Conservation (phyloP, 2,888 invertebrate species). For the Mythimna impura region DNA sequence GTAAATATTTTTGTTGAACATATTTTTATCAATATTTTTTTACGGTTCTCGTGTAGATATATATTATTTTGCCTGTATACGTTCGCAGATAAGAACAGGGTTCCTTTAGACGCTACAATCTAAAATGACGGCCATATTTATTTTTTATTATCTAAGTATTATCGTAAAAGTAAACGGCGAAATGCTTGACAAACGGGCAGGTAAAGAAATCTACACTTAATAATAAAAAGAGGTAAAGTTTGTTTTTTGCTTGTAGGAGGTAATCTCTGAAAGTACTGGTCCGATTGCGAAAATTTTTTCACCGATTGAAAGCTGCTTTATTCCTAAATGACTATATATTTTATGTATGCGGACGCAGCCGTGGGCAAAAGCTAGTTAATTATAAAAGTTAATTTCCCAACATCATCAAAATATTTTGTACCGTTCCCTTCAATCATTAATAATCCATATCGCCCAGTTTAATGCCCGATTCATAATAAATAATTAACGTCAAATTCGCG, state of each 20-base stretch:
- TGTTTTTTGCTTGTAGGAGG: too few relatives aligned
- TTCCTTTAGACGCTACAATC: neutral
- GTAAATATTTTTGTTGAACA: constrained; percentile 33
- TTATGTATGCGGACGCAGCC: too few relatives aligned
- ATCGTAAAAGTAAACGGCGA: neutral
- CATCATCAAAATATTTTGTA: constrained; percentile 1
- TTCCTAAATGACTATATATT: too few relatives aligned
- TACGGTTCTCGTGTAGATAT: constrained; percentile 8
- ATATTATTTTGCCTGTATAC: constrained; percentile 7
- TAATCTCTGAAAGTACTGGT: too few relatives aligned
- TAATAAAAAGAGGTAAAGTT: too few relatives aligned
- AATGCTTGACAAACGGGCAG: too few relatives aligned
- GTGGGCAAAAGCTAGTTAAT: too few relatives aligned
- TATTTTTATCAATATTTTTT: constrained; percentile 45
- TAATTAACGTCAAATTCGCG: constrained; percentile 40
- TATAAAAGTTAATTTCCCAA: neutral
- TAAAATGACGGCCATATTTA: neutral
- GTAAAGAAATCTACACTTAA: too few relatives aligned
- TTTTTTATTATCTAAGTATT: neutral
- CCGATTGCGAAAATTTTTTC: too few relatives aligned
- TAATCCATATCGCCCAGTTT: neutral
- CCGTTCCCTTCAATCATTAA: neutral
- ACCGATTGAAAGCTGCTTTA: too few relatives aligned
- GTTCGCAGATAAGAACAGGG: too few relatives aligned
- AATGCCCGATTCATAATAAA: constrained; percentile 34